These are phyloP conservation scores for Amphiprion ocellaris DNA, from an alignment of 2,113 vertebrate genomes.

Conservation along the genomic window DNA sequence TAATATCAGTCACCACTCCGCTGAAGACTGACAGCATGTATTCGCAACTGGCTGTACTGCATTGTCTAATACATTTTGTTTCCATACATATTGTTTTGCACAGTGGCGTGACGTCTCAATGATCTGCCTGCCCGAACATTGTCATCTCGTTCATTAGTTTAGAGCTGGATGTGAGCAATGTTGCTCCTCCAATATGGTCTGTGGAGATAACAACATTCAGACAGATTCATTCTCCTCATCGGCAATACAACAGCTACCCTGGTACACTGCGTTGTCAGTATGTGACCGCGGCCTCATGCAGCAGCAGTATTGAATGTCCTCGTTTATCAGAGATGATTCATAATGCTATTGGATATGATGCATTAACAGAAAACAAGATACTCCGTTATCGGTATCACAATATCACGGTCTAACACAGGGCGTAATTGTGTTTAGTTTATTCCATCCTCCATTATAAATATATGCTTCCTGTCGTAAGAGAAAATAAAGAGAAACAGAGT, in stretches of 20 bases:
- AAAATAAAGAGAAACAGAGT: slow-evolving; percentile 44
- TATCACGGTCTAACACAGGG: slow-evolving; percentile 66
- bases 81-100: slow-evolving; percentile 45
- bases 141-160: slow-evolving; percentile 68
- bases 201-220: slow-evolving; percentile 73
- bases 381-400: slow-evolving; percentile 74
- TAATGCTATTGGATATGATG: slow-evolving; percentile 71
- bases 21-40: slow-evolving; percentile 33
- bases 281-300: slow-evolving; percentile 34
- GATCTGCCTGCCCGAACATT: slow-evolving; percentile 54
- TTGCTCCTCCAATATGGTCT: slow-evolving; percentile 70
- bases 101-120: slow-evolving; percentile 34
- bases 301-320: slow-evolving; percentile 69
- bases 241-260: slow-evolving; percentile 46
- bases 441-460: slow-evolving; percentile 63
- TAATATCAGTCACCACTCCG: slow-evolving; percentile 28
- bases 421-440: slow-evolving; percentile 72
- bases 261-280: slow-evolving; percentile 51
- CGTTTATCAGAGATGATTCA: slow-evolving; percentile 74
- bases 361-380: slow-evolving; percentile 72
- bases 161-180: slow-evolving; percentile 49
- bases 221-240: slow-evolving; percentile 58
- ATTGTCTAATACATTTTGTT: slow-evolving; percentile 38
- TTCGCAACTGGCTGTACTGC: slow-evolving; percentile 28
- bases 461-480: slow-evolving; percentile 62